Percentiles rank a stretch among this genome's conserved stretches.
These are phyloP conservation scores for Trissoscelio sp. DNA, from an alignment of 2,888 invertebrate species.

Conservation along the genomic window DNA sequence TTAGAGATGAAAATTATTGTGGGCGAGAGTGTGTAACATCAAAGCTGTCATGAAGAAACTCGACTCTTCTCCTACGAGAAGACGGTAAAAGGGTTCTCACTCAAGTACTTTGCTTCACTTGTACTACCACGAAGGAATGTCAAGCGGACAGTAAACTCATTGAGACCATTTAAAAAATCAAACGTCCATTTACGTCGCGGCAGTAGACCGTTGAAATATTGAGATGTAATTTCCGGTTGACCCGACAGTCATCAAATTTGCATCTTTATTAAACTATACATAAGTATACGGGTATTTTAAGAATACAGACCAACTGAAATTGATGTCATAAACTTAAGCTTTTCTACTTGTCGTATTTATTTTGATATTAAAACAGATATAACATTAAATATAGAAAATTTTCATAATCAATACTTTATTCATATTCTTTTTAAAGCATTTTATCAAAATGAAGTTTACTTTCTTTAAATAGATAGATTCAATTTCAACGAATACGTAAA, in stretches of 20 bases:
- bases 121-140: conserved; percentile 24
- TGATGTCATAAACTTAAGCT: no score
- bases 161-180: conserved; percentile 34
- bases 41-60: conserved; percentile 52
- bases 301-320: no score
- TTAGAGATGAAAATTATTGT: conserved; percentile 30
- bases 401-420: not conserved
- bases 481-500: conserved; percentile 15
- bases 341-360: no score
- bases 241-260: conserved; percentile 4
- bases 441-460: conserved; percentile 8
- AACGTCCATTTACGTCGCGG: conserved; percentile 13
- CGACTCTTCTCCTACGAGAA: conserved; percentile 40
- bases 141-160: conserved; percentile 32
- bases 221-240: conserved; percentile 20
- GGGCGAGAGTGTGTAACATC: conserved; percentile 28
- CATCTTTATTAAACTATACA: conserved; percentile 19
- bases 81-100: conserved; percentile 37
- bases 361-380: no score
- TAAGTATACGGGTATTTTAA: no score
- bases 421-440: not conserved
- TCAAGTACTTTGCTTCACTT: conserved; percentile 44
- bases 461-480: conserved; percentile 17
- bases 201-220: not conserved
- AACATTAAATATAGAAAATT: not conserved